A percentile compares a stretch with the other conserved stretches of the same genome.
Conservation (phyloP, 2,113 vertebrate genomes). For the Cercocebus atys region DNA sequence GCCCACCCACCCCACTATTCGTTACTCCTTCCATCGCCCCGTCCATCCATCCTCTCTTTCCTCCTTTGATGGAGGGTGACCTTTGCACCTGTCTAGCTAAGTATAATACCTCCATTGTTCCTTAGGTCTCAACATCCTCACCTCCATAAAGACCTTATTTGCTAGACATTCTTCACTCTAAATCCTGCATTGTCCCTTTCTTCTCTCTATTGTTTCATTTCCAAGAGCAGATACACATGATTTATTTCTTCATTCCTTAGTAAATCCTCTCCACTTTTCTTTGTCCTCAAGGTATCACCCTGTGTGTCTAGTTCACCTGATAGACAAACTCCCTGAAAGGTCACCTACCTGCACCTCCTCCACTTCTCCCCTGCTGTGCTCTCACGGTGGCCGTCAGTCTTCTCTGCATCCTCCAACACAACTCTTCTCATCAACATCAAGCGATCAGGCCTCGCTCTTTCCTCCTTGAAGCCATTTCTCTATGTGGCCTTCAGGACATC, state of each 20-base stretch:
- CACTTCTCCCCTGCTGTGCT: accelerated
- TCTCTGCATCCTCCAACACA: not conserved
- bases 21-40: too few relatives aligned
- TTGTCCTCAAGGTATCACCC: not conserved
- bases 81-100: not conserved
- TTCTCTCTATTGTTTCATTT: not conserved
- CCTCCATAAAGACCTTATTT: too few relatives aligned
- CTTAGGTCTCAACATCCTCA: not conserved
- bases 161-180: too few relatives aligned
- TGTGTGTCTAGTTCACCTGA: not conserved
- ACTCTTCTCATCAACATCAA: not conserved
- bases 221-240: not conserved
- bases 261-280: not conserved
- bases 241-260: not conserved
- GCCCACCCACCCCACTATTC: too few relatives aligned
- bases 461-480: not conserved
- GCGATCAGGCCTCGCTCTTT: not conserved
- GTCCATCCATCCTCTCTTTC: too few relatives aligned
- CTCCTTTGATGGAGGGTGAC: accelerated
- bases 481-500: not conserved
- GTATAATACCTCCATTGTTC: not conserved
- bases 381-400: not conserved
- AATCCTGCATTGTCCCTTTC: not conserved
- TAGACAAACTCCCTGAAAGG: not conserved
- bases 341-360: accelerated